Base-by-base conservation (phyloP, 1,140 invertebrate species). In the Drosophila grimshawi region DNA sequence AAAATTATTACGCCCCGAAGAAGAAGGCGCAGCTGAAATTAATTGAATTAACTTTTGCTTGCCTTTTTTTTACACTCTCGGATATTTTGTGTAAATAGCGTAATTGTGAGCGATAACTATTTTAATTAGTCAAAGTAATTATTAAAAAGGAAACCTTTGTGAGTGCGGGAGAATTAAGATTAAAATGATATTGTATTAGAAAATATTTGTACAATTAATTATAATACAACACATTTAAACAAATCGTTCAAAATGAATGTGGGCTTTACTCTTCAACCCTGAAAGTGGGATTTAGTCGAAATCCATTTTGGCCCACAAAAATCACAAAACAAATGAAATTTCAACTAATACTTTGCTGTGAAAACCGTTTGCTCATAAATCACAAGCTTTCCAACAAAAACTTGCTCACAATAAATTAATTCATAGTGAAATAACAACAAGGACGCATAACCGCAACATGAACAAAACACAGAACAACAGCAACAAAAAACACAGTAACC, bases 351-450 rank as follows among this genome's bases (percentile, higher is more conserved):
- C 56, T 56, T 61, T 43, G 64, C 46, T 52, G 39, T 68, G 64
- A 53, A n/a, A 57, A 59, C 48, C 70, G 71, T 59, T 66, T 39
- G 80, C 65, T 62, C 82, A 68, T 86, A 86, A 86, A 86, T 86
- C 82, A 78, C 64, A 55, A 72, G 69, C 56, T 8, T 41, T 27
- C 52, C 39, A 48, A 57, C 55, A 75, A 67, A 76, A 64, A 62
- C 37, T 55, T 66, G 53, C 73, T 49, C 65, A 76, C 66, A 61
- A 78, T 76, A 76, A 80, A 86, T 86, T 77, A 88, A 86, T 83
- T 83, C 67, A 74, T 77, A 67, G 68, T 59, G 62, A 67, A 78
- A 81, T 75, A 39, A 71, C 53, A 41, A 30, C 3, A 35, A 39
- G 46, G n/a, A 37, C 61, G 41, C 48, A 51, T 10, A 61, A 55